Percentiles rank a stretch among this genome's conserved stretches.
Conservation (phyloP, 64 coral and sea anemone species). For the Actinia equina region DNA sequence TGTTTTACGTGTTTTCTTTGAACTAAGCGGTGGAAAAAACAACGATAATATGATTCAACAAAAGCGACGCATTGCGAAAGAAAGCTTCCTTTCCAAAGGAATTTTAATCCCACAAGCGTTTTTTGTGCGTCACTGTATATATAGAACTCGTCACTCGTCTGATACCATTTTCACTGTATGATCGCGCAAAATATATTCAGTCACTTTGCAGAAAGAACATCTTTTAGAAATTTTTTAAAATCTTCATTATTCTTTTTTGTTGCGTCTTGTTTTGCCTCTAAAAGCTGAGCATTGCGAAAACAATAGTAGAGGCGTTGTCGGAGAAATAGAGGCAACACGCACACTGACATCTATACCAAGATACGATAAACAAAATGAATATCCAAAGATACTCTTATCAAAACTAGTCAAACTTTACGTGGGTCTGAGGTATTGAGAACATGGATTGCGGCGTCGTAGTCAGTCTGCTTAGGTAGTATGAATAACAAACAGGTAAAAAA, state of each 20-base stretch:
- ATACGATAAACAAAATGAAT: neutral
- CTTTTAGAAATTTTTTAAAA: neutral
- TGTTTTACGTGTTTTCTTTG: neutral
- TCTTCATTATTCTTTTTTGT: neutral
- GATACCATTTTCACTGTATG: neutral
- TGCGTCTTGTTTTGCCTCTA: neutral
- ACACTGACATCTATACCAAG: neutral
- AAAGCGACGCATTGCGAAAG: neutral
- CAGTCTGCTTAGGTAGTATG: neutral
- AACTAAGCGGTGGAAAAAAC: neutral
- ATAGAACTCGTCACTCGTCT: neutral
- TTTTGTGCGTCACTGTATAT: neutral
- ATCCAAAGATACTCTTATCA: conserved; percentile 7
- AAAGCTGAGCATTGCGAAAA: neutral
- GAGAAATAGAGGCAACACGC: neutral
- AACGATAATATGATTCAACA: neutral
- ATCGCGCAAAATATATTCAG: neutral
- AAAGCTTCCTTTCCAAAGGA: conserved; percentile 11
- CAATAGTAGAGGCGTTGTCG: neutral
- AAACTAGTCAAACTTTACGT: conserved; percentile 9
- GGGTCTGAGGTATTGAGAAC: neutral
- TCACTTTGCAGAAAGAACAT: neutral
- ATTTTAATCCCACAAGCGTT: neutral
- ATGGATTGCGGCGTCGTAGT: neutral
- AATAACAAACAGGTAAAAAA: neutral